Evolutionary conservation across 2,888 invertebrate species (phyloP).

Genomic region (Pocota personata): DNA sequence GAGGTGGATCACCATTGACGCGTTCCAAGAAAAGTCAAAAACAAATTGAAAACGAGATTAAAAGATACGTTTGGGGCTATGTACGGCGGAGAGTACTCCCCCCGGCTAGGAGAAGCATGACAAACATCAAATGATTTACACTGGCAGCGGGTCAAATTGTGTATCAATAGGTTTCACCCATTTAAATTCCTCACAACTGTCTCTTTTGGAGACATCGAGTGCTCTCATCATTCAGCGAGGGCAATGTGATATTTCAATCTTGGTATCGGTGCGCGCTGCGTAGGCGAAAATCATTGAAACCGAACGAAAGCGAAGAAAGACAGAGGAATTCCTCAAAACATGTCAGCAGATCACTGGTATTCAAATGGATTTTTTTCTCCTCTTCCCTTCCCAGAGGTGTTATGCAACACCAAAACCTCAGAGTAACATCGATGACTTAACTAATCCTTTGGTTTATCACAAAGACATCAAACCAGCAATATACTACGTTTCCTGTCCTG

Average conservation of each 20-base stretch:
- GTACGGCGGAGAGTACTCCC: constrained; percentile 1
- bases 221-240: constrained; percentile 55
- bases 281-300: constrained; percentile 45
- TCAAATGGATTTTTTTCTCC: constrained; percentile 20
- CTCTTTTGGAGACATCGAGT: constrained; percentile 68
- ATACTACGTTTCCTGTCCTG: constrained; percentile 63
- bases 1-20: constrained; percentile 64
- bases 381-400: constrained; percentile 38
- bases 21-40: constrained; percentile 66
- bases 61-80: constrained; percentile 49
- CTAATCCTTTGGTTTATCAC: constrained; percentile 71
- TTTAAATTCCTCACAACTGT: constrained; percentile 48
- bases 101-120: constrained; percentile 42
- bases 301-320: constrained; percentile 33
- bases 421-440: constrained; percentile 63
- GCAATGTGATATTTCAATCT: constrained; percentile 67
- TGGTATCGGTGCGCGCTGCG: constrained; percentile 11
- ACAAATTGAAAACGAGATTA: constrained; percentile 69
- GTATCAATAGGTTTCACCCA: constrained; percentile 59
- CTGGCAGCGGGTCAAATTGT: constrained; percentile 61
- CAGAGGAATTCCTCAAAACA: constrained; percentile 60
- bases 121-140: constrained; percentile 62
- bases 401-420: constrained; percentile 52
- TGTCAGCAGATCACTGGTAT: constrained; percentile 53
- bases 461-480: constrained; percentile 64